Conservation (phyloP, 2,888 invertebrate species). For the Barypeithes pellucidus region DNA sequence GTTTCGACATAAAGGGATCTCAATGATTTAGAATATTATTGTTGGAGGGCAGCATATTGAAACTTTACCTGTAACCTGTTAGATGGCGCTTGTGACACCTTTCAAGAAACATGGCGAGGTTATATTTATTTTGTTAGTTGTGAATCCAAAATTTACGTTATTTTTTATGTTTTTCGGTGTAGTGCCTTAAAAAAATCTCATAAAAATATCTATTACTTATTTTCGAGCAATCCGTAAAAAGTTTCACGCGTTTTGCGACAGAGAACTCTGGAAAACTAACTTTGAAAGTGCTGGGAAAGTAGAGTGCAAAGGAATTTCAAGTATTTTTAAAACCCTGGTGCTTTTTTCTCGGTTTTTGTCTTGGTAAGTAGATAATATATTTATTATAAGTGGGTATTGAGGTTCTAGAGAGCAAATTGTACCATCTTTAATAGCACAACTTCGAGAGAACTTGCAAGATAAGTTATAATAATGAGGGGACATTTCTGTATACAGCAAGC, state of each 20-base stretch:
- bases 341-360: constrained; percentile 38
- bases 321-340: constrained; percentile 37
- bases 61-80: background rate
- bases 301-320: constrained; percentile 40
- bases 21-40: background rate
- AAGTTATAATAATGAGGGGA: background rate
- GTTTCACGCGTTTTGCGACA: background rate
- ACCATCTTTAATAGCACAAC: background rate
- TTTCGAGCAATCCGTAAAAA: constrained; percentile 11
- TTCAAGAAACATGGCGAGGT: constrained; percentile 59
- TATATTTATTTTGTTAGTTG: constrained; percentile 53
- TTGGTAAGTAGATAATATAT: constrained; percentile 35
- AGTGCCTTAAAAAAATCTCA: constrained; percentile 30
- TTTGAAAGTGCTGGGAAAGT: constrained; percentile 37
- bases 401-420: background rate
- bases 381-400: background rate
- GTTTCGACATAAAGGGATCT: background rate
- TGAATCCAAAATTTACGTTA: constrained; percentile 44
- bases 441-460: background rate
- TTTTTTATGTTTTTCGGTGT: constrained; percentile 43
- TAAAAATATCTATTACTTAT: constrained; percentile 3
- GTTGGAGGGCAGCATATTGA: background rate
- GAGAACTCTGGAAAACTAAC: constrained; percentile 26
- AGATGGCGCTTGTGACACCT: constrained; percentile 49
- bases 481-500: background rate